Percentiles rank a stretch among this genome's conserved stretches.
These are phyloP conservation scores for Mermis nigrescens DNA, from an alignment of 2,888 invertebrate genomes.

Conservation along the genomic window DNA sequence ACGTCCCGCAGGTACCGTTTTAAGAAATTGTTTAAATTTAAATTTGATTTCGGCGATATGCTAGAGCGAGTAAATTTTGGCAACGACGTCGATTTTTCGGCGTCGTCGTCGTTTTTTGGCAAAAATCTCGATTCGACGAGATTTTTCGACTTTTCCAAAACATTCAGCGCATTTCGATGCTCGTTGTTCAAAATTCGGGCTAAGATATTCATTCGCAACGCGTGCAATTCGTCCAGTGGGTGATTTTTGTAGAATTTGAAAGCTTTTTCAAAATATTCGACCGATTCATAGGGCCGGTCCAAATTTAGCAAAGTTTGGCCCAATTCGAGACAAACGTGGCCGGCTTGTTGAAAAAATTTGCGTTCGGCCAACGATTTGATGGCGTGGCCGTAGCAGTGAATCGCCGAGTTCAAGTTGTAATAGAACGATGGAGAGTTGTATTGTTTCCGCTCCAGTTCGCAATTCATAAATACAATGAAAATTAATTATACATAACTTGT, in stretches of 20 bases:
- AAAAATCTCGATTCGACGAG: neutral
- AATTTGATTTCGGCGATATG: neutral
- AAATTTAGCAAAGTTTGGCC: conserved; percentile 3
- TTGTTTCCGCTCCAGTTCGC: neutral
- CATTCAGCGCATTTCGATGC: conserved; percentile 57
- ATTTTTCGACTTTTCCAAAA: neutral
- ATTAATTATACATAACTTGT: no score
- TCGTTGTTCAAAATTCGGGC: conserved; percentile 31
- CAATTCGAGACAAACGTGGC: conserved; percentile 7
- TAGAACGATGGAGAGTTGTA: conserved; percentile 3
- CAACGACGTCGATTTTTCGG: neutral
- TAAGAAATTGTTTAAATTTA: neutral
- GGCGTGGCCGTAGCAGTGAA: conserved; percentile 13
- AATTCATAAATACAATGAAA: no score
- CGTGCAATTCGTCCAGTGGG: neutral
- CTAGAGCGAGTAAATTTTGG: neutral
- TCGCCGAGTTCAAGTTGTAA: conserved; percentile 8
- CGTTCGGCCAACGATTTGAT: conserved; percentile 9
- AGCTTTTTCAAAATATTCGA: conserved; percentile 7
- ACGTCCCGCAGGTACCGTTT: neutral
- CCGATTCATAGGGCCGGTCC: neutral
- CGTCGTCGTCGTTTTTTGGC: neutral
- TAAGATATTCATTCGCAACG: neutral
- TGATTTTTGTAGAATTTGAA: neutral
- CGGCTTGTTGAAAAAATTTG: conserved; percentile 8